Percentiles rank a stretch among this genome's conserved stretches.
phyloP scores from a whole-genome alignment of 2,888 invertebrate species.

The Nudaria mundana region DNA sequence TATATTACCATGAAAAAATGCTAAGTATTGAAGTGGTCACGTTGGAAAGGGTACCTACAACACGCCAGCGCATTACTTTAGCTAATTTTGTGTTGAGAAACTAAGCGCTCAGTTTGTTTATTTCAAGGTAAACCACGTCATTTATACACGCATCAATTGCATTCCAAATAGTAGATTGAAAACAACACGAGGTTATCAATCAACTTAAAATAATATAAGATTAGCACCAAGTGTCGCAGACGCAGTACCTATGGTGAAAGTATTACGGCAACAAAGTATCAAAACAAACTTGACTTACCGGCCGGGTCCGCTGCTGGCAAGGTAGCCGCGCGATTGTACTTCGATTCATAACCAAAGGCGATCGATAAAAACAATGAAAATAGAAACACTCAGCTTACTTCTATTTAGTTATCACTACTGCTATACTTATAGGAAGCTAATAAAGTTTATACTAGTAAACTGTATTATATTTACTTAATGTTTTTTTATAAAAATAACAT shows the following conservation, averaged over 20 bases:
- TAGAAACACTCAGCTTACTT: constrained; percentile 44
- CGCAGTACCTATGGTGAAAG: constrained; percentile 14
- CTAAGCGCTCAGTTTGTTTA: constrained; percentile 6
- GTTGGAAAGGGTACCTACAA: neutral
- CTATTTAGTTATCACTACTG: constrained; percentile 18
- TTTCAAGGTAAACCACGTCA: constrained; percentile 38
- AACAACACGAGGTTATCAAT: too few species aligned
- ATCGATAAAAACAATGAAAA: constrained; percentile 78
- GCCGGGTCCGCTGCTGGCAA: constrained; percentile 47
- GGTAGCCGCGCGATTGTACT: constrained; percentile 35
- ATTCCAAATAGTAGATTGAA: too few species aligned
- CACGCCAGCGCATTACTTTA: neutral
- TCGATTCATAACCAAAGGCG: constrained; percentile 57
- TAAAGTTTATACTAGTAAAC: constrained; percentile 19
- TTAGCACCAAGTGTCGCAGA: too few species aligned
- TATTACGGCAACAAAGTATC: constrained; percentile 44
- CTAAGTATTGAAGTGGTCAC: neutral
- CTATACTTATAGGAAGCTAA: constrained; percentile 14
- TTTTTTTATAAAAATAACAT: constrained; percentile 23
- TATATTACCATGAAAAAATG: neutral
- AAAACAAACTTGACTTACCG: constrained; percentile 69
- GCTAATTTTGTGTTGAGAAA: neutral
- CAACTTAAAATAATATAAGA: too few species aligned
- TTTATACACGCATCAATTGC: constrained; percentile 32
- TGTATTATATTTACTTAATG: constrained; percentile 16